phyloP scores from a whole-genome alignment of 2,113 vertebrate species.

The Chlamydotis undulata region DNA sequence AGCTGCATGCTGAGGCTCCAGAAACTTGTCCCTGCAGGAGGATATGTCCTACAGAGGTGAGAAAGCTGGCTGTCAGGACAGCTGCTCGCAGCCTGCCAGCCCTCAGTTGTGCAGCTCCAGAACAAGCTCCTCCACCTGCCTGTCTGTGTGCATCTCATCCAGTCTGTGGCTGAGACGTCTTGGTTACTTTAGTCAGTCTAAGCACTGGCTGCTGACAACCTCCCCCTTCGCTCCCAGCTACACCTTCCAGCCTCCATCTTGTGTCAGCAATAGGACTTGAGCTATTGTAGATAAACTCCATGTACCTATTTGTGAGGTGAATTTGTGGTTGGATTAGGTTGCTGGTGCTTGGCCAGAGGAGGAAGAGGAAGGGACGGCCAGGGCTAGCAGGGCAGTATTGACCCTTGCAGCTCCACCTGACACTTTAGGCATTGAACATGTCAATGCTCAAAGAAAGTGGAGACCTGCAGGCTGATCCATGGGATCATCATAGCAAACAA shows the following conservation, averaged over 20 bases:
- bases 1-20: background rate
- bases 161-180: background rate
- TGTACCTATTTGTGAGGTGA: background rate
- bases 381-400: background rate
- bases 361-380: background rate
- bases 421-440: background rate
- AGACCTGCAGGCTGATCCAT: background rate
- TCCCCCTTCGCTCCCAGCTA: background rate
- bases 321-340: rapidly evolving
- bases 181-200: background rate
- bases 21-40: background rate
- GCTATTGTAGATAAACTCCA: background rate
- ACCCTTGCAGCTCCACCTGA: background rate
- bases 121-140: background rate
- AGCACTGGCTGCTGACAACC: background rate
- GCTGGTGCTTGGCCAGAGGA: background rate
- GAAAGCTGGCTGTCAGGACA: background rate
- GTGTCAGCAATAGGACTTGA: background rate
- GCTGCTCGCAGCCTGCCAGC: background rate
- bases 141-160: background rate
- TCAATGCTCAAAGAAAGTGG: background rate
- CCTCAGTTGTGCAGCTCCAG: background rate
- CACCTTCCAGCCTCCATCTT: background rate
- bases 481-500: background rate
- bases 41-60: background rate